Base-by-base conservation (phyloP, 1,140 invertebrate species). In the Dendroctonus ponderosae region DNA sequence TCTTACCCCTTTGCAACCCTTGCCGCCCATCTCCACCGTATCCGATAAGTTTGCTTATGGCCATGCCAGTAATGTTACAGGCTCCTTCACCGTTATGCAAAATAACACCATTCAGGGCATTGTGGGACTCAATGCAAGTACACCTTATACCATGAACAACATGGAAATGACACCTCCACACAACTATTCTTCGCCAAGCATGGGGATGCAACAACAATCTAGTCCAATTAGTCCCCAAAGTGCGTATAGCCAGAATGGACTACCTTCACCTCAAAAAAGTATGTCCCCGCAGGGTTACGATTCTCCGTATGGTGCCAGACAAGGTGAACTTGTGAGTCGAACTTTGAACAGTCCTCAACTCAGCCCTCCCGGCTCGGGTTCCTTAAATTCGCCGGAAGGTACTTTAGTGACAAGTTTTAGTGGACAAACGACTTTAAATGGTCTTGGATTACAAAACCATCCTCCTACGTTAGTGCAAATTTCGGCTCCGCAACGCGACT, bases 21-120 rank as follows among this genome's bases (percentile, higher is more conserved):
- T 98, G 76, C 96, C 97, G 57, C 96, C 97, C 54, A 98, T 98
- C 73, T 97, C 95, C 12, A 98, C 96, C 15, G 96, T 98, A 84
- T 97, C 94, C 40, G 95, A 98, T 74, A 92, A 92, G 73, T 92
- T 92, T 75, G 88, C 87, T 5, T 91, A 91, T 77, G 84, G 85
- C 43, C 84, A 85, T 69, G 83, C 84, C 8, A 84, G 84, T 58
- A 84, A 87, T 72, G 86, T 88, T 46, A 85, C 88, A 46, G 87
- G 86, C 41, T 87, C 88, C 68, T 96, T 96, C 81, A 91, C 93
- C 15, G 91, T 96, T 57, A 95, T 97, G 87, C 93, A 95, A 76
- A 94, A 94, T 78, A 93, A 92, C 79, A 85, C 86, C 57, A 79
- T 89, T 50, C 66, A 61, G 38, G 69, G 70, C 37, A 67, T 77